Base-by-base conservation (phyloP, 2,113 vertebrate species). In the Gadus macrocephalus region DNA sequence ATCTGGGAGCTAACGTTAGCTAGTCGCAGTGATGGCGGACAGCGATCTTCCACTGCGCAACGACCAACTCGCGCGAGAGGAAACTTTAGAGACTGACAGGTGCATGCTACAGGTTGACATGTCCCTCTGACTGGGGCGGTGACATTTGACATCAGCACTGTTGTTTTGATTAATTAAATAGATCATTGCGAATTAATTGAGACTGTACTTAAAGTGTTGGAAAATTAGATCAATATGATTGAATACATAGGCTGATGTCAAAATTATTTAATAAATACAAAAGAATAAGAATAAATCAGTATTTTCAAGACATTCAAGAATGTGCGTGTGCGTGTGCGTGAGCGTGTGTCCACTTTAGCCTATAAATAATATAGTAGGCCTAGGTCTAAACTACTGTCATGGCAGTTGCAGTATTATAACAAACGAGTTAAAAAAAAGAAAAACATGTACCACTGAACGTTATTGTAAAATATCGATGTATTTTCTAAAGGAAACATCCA, bases 11-110 rank as follows among this genome's bases (percentile, higher is more conserved):
- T 85, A 85, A 76, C 61, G 71, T 65, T 88, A 85, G 80, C 84
- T 83, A 63, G 72, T 15, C 69, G 83, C 81, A 80, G 78, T 88
- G 87, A 91, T 91, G 91, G 90, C 87, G 89, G 89, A 80, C 76
- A 68, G 70, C 64, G 59, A 80, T 64, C 70, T 82, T 73, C 77
- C 83, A 88, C 85, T 87, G 87, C 86, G 81, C 81, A 82, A 85
- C 79, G 61, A 67, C 27, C 49, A 83, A 77, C 60, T 86, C 81
- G 81, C 91, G 90, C 91, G 91, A 90, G 80, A 88, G 35, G 17
- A 17, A 53, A 73, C 22, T 53, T 63, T 15, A 19, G 2, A 16
- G 55, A 63, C 38, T 38, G 78, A 81, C 87, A 84, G 87, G 83
- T 85, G 79, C 72, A 16, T 78, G 65, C 84, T 68, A 75, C 83